Percentiles rank a stretch among this genome's conserved stretches.
Conservation (phyloP, 1,140 invertebrate species). For the Lithobius niger region DNA sequence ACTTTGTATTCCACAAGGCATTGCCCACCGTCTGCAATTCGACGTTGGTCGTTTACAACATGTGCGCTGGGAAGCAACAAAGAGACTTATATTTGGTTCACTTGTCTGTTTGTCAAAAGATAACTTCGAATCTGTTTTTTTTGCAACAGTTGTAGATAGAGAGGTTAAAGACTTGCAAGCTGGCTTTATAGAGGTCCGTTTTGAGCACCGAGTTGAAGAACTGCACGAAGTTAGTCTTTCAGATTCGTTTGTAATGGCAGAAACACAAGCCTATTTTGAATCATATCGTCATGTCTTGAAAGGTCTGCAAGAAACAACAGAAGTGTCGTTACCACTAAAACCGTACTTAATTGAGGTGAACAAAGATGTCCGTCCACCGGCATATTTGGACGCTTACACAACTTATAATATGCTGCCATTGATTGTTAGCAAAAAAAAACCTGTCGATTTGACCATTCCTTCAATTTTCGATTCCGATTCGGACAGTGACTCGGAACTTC, state of each 20-base stretch:
- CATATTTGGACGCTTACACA: not conserved
- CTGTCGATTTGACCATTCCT: not conserved
- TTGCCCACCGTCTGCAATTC: not conserved
- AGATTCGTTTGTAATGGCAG: not conserved
- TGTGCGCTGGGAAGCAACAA: constrained; percentile 24
- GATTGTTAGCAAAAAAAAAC: not conserved
- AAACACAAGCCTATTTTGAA: constrained; percentile 10
- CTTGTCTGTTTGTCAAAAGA: constrained; percentile 53
- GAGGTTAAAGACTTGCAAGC: constrained; percentile 31
- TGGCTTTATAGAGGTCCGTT: constrained; percentile 35
- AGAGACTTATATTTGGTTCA: constrained; percentile 53
- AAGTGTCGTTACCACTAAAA: not conserved
- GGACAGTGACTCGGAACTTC: not conserved
- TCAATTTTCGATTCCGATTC: not conserved
- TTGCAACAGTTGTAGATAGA: constrained; percentile 48
- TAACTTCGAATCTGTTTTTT: constrained; percentile 48
- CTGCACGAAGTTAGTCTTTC: not conserved
- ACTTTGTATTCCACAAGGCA: not conserved
- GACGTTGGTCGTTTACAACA: not conserved
- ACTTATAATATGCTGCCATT: not conserved
- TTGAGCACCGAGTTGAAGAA: not conserved
- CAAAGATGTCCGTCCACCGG: not conserved
- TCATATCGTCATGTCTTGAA: constrained; percentile 2
- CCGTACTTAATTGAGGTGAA: constrained; percentile 3
- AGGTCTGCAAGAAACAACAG: constrained; percentile 1